Percentiles rank a stretch among this genome's conserved stretches.
Conservation (phyloP, 1,140 invertebrate species). For the Halyomorpha halys region DNA sequence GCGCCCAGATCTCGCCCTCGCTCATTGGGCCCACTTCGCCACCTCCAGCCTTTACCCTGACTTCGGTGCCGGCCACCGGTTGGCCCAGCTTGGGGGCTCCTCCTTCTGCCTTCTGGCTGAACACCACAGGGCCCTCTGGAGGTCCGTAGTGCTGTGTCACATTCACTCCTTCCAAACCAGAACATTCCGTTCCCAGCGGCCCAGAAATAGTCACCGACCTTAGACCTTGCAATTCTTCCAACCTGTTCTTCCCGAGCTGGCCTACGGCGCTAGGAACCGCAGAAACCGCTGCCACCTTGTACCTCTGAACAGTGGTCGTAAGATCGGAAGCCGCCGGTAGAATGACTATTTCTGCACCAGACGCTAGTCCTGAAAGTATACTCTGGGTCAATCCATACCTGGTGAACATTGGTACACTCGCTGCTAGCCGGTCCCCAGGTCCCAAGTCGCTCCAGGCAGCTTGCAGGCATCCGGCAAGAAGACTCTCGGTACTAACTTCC, state of each 20-base stretch:
- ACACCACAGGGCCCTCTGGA: conserved; percentile 2
- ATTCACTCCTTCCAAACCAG: neutral
- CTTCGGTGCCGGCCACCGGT: neutral
- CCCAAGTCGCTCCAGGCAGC: neutral
- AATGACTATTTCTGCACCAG: conserved; percentile 1
- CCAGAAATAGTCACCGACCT: too few species aligned
- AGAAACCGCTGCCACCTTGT: neutral
- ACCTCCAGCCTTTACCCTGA: neutral
- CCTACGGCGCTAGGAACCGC: neutral
- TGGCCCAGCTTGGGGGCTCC: neutral
- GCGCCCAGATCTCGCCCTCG: conserved; percentile 2
- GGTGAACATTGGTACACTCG: neutral
- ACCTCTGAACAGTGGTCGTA: neutral
- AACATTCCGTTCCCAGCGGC: too few species aligned
- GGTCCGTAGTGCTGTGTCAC: conserved; percentile 2
- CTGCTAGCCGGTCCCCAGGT: neutral
- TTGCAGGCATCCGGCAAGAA: neutral
- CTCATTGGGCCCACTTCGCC: neutral
- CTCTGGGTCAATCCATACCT: conserved; percentile 8
- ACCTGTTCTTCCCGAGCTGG: too few species aligned
- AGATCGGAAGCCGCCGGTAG: neutral
- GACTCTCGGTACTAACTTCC: neutral
- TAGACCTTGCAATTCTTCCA: too few species aligned
- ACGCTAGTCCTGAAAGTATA: neutral
- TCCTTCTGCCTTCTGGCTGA: neutral